Conservation (phyloP, 2,797 vertebrate genomes). For the Glyptemys insculpta region DNA sequence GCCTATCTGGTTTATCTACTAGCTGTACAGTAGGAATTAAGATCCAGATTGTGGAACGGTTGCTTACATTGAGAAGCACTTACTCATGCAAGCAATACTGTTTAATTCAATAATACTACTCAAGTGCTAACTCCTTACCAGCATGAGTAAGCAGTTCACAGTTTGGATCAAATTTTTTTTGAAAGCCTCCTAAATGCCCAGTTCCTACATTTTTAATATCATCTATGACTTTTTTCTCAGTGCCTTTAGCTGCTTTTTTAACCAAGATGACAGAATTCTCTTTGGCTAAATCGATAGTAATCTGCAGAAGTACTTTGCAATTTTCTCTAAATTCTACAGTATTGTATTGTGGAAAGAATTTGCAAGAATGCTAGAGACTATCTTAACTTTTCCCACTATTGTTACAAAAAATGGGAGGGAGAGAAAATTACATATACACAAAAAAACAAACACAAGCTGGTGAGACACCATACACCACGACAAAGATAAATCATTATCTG, state of each 20-base stretch:
- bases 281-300: conserved; percentile 57
- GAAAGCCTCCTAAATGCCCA: conserved; percentile 8
- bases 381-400: conserved; percentile 72
- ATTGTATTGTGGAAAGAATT: conserved; percentile 64
- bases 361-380: conserved; percentile 44
- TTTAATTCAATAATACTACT: neutral
- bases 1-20: neutral
- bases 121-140: neutral
- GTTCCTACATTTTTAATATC: conserved; percentile 16
- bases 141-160: neutral
- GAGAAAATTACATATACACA: conserved; percentile 30
- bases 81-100: neutral
- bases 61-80: neutral
- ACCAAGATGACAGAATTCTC: conserved; percentile 59
- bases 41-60: neutral
- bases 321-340: conserved; percentile 62
- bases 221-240: neutral
- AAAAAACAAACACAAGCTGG: too few species aligned
- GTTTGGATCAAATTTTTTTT: neutral
- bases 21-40: neutral
- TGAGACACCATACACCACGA: neutral
- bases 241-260: conserved; percentile 31
- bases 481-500: conserved; percentile 53
- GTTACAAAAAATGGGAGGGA: neutral
- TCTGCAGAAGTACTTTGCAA: conserved; percentile 51